Base-by-base conservation (phyloP, 2,113 vertebrate genomes). In the Pseudorasbora parva region DNA sequence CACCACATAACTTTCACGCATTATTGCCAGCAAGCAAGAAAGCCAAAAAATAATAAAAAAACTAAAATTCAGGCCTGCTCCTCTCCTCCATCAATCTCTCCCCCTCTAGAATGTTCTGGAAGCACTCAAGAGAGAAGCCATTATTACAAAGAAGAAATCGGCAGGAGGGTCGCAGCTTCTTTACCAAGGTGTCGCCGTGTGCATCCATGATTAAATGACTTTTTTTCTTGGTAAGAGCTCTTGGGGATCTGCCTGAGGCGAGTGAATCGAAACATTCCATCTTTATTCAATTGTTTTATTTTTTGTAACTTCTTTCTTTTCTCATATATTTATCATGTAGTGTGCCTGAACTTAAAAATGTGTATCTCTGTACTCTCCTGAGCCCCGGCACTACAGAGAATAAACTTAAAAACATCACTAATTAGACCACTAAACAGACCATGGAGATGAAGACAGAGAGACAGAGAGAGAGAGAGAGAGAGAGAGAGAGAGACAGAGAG, bases 51-150 rank as follows among this genome's bases (percentile, higher is more conserved):
- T 3, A 4, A 8, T 15, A 14, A 15, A 19, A 19, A 1, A 19
- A 54, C 17, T 7, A 51, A 51, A 51, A 23, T n/a, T 10, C 51
- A 19, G 10, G 7, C 8, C 11, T 4, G 4, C 41, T 59, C n/a
- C 69, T 4, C 12, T 47, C 43, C 11, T 49, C 23, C 27, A 15
- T 77, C 74, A 56, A 11, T 57, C 25, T 57, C 30, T 76, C 72
- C 25, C 45, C 74, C 69, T 76, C 59, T 49, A 66, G 21, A 76
- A 37, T 25, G 21, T 76, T 75, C 57, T 81, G 21, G 62, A 81
- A 81, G 47, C 21, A 71, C 27, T 51, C 27, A 14, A 54, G 64
- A 69, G 79, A 81, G 79, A 69, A 81, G 79, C 60, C 64, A 81
- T 69, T 69, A 81, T 56, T 81, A 27, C 37, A 78, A 56, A 51